These are phyloP conservation scores for Nycticebus coucang DNA, from an alignment of 2,113 vertebrate genomes.

Conservation along the genomic window DNA sequence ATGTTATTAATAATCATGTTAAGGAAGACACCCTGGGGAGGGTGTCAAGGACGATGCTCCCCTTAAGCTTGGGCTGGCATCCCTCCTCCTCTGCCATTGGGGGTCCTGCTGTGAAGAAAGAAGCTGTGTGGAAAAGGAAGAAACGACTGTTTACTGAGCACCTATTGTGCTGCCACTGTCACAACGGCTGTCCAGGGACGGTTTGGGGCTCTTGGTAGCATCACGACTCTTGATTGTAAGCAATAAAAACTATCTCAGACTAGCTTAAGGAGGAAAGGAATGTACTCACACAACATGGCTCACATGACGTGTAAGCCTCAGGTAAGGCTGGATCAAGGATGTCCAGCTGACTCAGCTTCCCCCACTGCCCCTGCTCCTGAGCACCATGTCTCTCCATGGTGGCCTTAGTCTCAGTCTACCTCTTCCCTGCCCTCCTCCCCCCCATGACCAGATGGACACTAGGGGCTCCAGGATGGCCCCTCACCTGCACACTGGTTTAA, in stretches of 20 bases:
- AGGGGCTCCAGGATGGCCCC: background rate
- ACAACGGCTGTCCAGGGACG: fast-evolving
- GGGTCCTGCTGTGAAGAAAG: background rate
- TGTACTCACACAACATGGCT: background rate
- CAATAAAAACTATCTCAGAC: background rate
- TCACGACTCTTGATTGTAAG: background rate
- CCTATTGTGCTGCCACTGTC: background rate
- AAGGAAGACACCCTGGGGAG: background rate
- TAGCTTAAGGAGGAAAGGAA: background rate
- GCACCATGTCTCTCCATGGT: background rate
- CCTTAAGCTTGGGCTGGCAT: no score
- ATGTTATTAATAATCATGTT: no score
- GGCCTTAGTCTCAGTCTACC: background rate
- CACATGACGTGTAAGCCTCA: background rate
- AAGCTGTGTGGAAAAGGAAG: background rate
- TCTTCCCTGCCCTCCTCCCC: background rate
- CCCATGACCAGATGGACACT: background rate
- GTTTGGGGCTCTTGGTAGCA: background rate
- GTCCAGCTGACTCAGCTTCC: fast-evolving
- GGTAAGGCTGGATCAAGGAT: background rate
- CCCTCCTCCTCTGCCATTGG: background rate
- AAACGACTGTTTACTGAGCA: background rate
- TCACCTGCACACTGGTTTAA: background rate
- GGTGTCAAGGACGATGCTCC: background rate
- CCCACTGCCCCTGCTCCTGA: background rate